Percentiles rank a stretch among this genome's conserved stretches.
Conservation (phyloP, 2,888 invertebrate genomes). For the Dastarcus helophoroides region DNA sequence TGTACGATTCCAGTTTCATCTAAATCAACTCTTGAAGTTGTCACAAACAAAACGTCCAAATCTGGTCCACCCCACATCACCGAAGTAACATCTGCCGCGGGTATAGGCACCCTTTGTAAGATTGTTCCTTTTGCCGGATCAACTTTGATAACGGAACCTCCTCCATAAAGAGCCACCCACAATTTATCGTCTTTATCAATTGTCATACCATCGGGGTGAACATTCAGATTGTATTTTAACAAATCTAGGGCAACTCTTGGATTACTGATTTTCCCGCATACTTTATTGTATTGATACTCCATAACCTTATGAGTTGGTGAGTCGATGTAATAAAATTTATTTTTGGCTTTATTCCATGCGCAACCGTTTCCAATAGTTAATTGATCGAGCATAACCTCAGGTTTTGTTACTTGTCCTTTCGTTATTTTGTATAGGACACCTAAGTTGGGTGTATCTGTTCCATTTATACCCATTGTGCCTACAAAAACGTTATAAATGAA, state of each 20-base stretch:
- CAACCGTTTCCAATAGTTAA: conserved; percentile 63
- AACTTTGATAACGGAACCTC: conserved; percentile 48
- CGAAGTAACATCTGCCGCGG: conserved; percentile 47
- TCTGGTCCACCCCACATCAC: conserved; percentile 51
- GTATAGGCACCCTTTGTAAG: conserved; percentile 42
- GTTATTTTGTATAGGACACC: conserved; percentile 47
- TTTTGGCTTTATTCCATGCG: conserved; percentile 56
- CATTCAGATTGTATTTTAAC: conserved; percentile 12
- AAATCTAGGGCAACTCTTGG: conserved; percentile 18
- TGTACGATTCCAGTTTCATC: conserved; percentile 22
- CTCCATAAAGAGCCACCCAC: conserved; percentile 60
- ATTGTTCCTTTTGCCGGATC: conserved; percentile 38
- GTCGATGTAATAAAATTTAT: conserved; percentile 65
- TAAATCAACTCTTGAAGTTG: conserved; percentile 37
- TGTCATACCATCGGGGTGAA: conserved; percentile 47
- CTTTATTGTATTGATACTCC: conserved; percentile 54
- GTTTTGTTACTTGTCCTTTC: conserved; percentile 21
- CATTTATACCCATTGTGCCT: conserved; percentile 49
- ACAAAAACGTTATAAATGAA: conserved; percentile 10
- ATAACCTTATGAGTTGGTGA: conserved; percentile 50
- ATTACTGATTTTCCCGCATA: conserved; percentile 37
- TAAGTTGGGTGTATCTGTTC: conserved; percentile 35
- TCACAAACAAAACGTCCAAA: conserved; percentile 50
- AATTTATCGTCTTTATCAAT: conserved; percentile 66
- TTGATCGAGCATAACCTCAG: conserved; percentile 20